A percentile compares a stretch with the other conserved stretches of the same genome.
Conservation (phyloP, 2,113 vertebrate genomes). For the Siniperca knerii region DNA sequence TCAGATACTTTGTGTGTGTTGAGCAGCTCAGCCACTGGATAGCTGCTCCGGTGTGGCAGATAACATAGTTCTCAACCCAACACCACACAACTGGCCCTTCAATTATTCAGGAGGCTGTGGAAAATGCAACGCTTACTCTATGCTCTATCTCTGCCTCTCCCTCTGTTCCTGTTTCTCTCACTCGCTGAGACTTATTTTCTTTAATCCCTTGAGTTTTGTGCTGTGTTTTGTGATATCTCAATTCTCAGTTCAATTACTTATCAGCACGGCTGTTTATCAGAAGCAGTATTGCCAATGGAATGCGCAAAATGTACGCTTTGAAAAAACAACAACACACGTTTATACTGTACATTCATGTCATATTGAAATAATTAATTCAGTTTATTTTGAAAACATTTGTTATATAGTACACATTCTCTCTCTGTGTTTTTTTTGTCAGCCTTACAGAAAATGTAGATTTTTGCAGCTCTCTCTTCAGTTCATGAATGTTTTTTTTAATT, state of each 20-base stretch:
- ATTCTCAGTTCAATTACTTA: conserved; percentile 44
- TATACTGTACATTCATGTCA: not conserved
- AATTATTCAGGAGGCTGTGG: conserved; percentile 73
- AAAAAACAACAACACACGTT: not conserved
- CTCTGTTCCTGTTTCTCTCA: conserved; percentile 10
- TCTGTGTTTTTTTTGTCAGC: not conserved
- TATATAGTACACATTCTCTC: not conserved
- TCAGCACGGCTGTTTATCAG: conserved; percentile 16
- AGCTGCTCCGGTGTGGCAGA: conserved; percentile 69
- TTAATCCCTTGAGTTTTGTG: not conserved
- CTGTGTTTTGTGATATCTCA: conserved; percentile 24
- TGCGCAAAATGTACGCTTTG: not conserved
- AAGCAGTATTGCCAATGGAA: not conserved
- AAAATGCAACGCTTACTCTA: conserved; percentile 39
- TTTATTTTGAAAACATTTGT: not conserved
- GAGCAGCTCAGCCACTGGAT: conserved; percentile 67
- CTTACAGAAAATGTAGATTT: not conserved
- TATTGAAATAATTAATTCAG: not conserved
- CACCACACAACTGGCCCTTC: conserved; percentile 63
- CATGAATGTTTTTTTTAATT: not conserved
- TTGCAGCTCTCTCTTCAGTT: not conserved
- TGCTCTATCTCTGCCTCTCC: conserved; percentile 26
- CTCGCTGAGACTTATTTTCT: conserved; percentile 13
- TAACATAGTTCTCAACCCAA: conserved; percentile 65
- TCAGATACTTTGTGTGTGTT: conserved; percentile 42